Evolutionary conservation across 2,113 vertebrate genomes (phyloP), one percentile per base, ranked within the genome.

Genomic region (Columbina picui): DNA sequence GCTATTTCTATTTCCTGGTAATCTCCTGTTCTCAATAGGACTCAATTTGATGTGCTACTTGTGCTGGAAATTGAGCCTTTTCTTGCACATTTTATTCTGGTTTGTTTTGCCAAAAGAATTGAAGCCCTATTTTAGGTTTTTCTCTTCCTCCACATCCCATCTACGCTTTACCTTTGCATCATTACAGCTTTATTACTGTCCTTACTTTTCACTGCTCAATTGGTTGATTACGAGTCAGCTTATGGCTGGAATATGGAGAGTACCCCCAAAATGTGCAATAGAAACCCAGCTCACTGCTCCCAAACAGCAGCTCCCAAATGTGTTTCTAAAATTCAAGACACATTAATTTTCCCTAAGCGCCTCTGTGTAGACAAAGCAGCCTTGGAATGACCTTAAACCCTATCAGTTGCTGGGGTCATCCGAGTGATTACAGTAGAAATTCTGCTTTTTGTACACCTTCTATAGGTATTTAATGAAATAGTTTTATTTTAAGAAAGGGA

Each of bases 21-120:
- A 89, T 63, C 45, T 80, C 15, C 20, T 80, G 70, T 71, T 89
- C 81, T 88, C 23, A n/a, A 50, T 14, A 68, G 57, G 50, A 93
- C 47, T 82, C 39, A 90, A 60, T 22, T 17, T 91, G 38, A 27
- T 63, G 45, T 36, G 20, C 9, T 82, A 20, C 34, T 92, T 96
- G 47, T 78, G 67, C 26, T 83, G 83, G 74, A 87, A 92, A 93
- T 69, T 27, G 17, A 96, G 45, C 7, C 10, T 92, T 71, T 94
- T 69, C 50, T 81, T 91, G 49, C 8, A 19, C 9, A 65, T 75
- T 93, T 86, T 79, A 63, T 68, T 95, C 73, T 64, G 55, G 57
- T 70, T 96, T 96, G 84, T 91, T 91, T 96, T 96, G 75, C 77
- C 73, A 94, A n/a, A 93, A 95, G 38, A 87, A 59, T 4, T 74